These are phyloP conservation scores for Aldrovandia affinis DNA, from an alignment of 2,797 vertebrate species.

Conservation along the genomic window DNA sequence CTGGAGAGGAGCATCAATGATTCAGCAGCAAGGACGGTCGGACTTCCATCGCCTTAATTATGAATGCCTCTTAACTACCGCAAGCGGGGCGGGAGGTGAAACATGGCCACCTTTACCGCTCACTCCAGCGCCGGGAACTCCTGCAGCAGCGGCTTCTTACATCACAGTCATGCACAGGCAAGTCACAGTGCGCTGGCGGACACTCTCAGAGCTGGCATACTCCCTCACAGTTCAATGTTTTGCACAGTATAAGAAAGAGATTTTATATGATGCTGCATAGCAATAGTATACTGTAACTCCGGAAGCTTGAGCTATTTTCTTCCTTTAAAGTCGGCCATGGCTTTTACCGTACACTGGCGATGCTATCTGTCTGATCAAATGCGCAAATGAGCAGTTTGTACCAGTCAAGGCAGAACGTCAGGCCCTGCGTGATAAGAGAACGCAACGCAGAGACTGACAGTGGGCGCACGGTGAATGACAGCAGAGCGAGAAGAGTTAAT, in stretches of 20 bases:
- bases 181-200: too few species aligned
- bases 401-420: background rate
- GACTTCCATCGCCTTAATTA: constrained; percentile 25
- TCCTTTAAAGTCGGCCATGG: background rate
- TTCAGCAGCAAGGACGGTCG: constrained; percentile 9
- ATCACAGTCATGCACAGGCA: too few species aligned
- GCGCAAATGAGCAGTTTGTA: background rate
- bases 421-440: background rate
- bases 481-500: background rate
- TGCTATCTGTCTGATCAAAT: background rate
- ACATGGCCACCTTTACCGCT: background rate
- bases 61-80: constrained; percentile 20
- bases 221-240: too few species aligned
- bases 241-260: too few species aligned
- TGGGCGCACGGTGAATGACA: background rate
- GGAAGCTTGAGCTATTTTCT: background rate
- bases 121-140: background rate
- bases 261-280: too few species aligned
- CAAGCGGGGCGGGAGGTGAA: too few species aligned
- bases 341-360: background rate
- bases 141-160: background rate
- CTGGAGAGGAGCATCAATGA: constrained; percentile 37
- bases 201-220: too few species aligned
- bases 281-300: too few species aligned
- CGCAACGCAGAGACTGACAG: background rate